These are phyloP conservation scores for Hormaphis cornu DNA, from an alignment of 1,140 invertebrate species.

Conservation along the genomic window DNA sequence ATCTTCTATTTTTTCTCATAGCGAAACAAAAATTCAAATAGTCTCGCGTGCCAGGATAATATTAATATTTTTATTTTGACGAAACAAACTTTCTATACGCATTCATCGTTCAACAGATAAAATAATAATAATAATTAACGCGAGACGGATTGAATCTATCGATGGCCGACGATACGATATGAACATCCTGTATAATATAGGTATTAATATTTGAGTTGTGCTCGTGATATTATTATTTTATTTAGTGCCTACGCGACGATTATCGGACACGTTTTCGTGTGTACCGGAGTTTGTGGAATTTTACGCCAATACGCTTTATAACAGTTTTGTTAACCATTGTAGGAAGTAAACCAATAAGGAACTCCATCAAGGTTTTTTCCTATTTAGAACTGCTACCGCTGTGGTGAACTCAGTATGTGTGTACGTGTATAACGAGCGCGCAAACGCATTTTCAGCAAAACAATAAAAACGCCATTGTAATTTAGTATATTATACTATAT, in stretches of 20 bases:
- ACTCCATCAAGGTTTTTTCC: slow-evolving; percentile 21
- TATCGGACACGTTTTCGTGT: background rate
- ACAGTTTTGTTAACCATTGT: slow-evolving; percentile 7
- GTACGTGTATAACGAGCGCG: background rate
- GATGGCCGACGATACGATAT: too few species aligned
- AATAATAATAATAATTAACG: too few species aligned
- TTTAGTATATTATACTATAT: background rate
- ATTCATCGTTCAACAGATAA: too few species aligned
- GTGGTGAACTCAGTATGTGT: background rate
- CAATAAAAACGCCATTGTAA: background rate
- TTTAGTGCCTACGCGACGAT: background rate
- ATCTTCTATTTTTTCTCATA: too few species aligned
- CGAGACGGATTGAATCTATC: too few species aligned
- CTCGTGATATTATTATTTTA: too few species aligned
- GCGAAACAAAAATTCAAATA: too few species aligned
- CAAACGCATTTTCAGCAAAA: slow-evolving; percentile 20
- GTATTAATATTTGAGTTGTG: too few species aligned
- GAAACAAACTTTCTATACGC: too few species aligned
- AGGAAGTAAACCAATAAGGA: slow-evolving; percentile 29
- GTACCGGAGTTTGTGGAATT: background rate
- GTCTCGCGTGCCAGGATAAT: too few species aligned
- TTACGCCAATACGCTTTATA: background rate
- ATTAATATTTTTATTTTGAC: too few species aligned
- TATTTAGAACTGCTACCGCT: background rate
- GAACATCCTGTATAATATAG: too few species aligned